phyloP scores from a whole-genome alignment of 2,113 vertebrate species.

The Gila orcuttii region DNA sequence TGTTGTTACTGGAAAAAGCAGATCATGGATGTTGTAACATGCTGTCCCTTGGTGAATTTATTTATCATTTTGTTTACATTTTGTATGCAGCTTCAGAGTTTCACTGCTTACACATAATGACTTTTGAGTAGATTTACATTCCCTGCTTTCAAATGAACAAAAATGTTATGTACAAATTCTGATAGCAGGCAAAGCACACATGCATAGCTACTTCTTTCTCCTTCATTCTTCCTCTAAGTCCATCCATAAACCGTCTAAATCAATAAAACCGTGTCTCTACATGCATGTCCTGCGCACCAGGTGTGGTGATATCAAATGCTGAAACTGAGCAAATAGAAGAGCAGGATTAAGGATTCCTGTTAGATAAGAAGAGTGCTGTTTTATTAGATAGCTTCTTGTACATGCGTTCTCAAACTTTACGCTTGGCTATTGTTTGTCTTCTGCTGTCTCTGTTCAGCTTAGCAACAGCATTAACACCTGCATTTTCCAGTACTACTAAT shows the following conservation, averaged over 20 bases:
- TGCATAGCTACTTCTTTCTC: neutral
- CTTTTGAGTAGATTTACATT: neutral
- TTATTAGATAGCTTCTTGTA: neutral
- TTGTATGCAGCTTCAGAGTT: neutral
- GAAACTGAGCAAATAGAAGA: neutral
- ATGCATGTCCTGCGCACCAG: neutral
- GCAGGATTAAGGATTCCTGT: neutral
- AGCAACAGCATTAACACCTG: conserved; percentile 19
- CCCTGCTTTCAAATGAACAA: neutral
- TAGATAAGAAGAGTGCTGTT: neutral
- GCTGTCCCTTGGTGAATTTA: neutral
- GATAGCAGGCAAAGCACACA: neutral
- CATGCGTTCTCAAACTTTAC: neutral
- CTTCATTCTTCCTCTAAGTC: neutral
- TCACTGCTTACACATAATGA: neutral
- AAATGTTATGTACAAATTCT: neutral
- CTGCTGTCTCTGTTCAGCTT: conserved; percentile 25
- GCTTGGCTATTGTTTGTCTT: conserved; percentile 29
- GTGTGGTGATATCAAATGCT: neutral
- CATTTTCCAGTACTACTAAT: conserved; percentile 18
- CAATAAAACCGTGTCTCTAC: neutral
- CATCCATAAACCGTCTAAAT: neutral
- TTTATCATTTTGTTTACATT: neutral
- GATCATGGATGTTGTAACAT: neutral
- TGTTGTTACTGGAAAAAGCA: neutral